phyloP scores from a whole-genome alignment of 2,113 vertebrate genomes.

The Tachysurus vachellii region DNA sequence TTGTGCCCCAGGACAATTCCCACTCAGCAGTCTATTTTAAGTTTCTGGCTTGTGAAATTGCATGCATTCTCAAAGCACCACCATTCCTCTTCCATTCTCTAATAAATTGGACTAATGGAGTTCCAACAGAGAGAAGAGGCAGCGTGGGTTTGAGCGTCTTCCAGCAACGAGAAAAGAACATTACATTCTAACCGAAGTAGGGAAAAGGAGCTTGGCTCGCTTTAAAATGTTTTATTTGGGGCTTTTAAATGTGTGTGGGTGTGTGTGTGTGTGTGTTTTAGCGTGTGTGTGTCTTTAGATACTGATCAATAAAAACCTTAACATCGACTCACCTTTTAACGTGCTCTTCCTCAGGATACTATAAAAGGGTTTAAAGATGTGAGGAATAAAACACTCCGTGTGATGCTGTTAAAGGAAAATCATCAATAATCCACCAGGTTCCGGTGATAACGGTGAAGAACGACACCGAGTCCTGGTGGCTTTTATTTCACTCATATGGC shows the following conservation, averaged over 20 bases:
- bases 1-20: conserved; percentile 31
- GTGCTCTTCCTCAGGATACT: conserved; percentile 66
- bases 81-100: conserved; percentile 26
- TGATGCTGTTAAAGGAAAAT: neutral
- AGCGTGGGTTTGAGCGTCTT: conserved; percentile 23
- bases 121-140: conserved; percentile 1
- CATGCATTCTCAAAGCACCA: conserved; percentile 41
- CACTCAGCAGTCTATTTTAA: conserved; percentile 30
- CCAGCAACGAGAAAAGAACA: conserved; percentile 25
- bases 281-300: conserved; percentile 39
- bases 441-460: neutral
- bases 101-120: conserved; percentile 32
- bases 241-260: conserved; percentile 37
- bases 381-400: neutral
- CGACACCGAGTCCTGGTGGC: neutral
- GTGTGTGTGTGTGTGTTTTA: conserved; percentile 40
- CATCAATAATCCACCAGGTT: neutral
- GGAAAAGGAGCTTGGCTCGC: conserved; percentile 27
- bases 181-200: conserved; percentile 33
- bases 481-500: neutral
- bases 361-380: conserved; percentile 45
- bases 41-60: conserved; percentile 33
- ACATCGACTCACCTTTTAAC: neutral
- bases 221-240: conserved; percentile 42
- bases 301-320: conserved; percentile 53